Conservation (phyloP, 2,888 invertebrate species). For the Cerastis leucographa region DNA sequence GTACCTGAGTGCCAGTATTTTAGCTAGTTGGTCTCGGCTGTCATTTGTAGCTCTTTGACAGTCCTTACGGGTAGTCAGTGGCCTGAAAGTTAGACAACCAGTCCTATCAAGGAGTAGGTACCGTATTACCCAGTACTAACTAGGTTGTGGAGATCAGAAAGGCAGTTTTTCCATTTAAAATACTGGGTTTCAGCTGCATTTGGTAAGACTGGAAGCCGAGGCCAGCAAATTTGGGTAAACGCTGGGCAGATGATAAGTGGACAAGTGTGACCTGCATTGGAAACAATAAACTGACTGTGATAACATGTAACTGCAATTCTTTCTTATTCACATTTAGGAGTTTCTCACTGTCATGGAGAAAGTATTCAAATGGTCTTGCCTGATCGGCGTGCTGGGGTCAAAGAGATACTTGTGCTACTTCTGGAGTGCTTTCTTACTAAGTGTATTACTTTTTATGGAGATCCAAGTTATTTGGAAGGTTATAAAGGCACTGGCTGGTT, state of each 20-base stretch:
- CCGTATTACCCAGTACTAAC: not conserved
- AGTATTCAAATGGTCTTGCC: slow-evolving; percentile 73
- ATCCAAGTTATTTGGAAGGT: slow-evolving; percentile 77
- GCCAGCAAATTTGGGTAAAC: not conserved
- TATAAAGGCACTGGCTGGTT: slow-evolving; percentile 78
- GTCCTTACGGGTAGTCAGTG: no score
- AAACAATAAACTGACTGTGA: not conserved
- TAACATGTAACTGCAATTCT: not conserved
- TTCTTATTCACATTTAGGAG: slow-evolving; percentile 65
- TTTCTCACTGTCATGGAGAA: slow-evolving; percentile 75
- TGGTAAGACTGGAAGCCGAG: not conserved
- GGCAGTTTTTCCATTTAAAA: not conserved
- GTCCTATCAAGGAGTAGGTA: not conserved
- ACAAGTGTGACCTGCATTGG: not conserved
- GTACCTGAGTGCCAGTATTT: no score
- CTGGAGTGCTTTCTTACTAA: slow-evolving; percentile 73
- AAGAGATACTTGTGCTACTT: slow-evolving; percentile 68
- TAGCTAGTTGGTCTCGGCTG: no score
- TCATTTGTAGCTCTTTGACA: no score
- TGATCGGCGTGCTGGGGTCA: slow-evolving; percentile 76
- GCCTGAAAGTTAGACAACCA: not conserved
- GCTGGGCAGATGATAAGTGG: not conserved
- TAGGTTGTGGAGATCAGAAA: not conserved
- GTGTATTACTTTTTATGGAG: slow-evolving; percentile 70
- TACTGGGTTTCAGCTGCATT: not conserved